A percentile compares a stretch with the other conserved stretches of the same genome.
These are phyloP conservation scores for Drosophila kanapiae DNA, from an alignment of 1,140 invertebrate genomes.

Conservation along the genomic window DNA sequence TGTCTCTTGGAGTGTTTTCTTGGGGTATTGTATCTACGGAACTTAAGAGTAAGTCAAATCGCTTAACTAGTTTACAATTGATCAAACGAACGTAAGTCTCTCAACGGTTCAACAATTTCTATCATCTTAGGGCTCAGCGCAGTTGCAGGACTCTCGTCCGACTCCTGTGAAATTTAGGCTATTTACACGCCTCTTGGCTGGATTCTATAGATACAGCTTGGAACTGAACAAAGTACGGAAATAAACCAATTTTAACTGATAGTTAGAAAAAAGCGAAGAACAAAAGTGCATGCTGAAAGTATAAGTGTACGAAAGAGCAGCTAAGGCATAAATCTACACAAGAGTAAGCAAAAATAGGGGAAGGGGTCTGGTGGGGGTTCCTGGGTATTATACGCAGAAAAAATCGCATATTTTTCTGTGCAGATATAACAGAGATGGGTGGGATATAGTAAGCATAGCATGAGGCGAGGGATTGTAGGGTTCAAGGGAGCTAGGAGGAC, in stretches of 20 bases:
- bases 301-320: conserved; percentile 3
- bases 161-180: conserved; percentile 43
- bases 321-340: conserved; percentile 33
- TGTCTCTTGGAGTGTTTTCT: conserved; percentile 33
- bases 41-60: conserved; percentile 74
- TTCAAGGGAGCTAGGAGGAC: neutral
- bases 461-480: conserved; percentile 17
- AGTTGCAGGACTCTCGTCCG: conserved; percentile 42
- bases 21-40: conserved; percentile 42
- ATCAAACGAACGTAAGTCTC: conserved; percentile 45
- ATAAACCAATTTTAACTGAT: conserved; percentile 41
- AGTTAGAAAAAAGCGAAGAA: conserved; percentile 47
- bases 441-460: conserved; percentile 35
- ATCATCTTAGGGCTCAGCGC: conserved; percentile 70
- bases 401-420: conserved; percentile 1
- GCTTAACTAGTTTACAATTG: conserved; percentile 74
- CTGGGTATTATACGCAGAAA: neutral
- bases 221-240: conserved; percentile 7
- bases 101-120: conserved; percentile 75
- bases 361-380: neutral
- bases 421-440: neutral
- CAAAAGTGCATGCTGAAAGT: conserved; percentile 25
- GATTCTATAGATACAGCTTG: conserved; percentile 42
- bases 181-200: conserved; percentile 70
- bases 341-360: conserved; percentile 20